These are phyloP conservation scores for Crotalus tigris DNA, from an alignment of 2,113 vertebrate genomes.

Conservation along the genomic window DNA sequence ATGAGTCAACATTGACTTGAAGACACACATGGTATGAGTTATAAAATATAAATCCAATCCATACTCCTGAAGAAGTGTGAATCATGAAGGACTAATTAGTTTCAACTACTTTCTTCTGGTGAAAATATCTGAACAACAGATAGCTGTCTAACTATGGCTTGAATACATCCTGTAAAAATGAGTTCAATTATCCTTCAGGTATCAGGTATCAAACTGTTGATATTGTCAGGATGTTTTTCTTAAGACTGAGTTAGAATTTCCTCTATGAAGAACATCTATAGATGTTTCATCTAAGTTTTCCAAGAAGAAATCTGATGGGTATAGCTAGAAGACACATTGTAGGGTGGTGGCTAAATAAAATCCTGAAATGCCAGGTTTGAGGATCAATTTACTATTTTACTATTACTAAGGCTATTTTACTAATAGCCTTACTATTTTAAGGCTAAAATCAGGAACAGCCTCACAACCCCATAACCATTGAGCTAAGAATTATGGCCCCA, in stretches of 20 bases:
- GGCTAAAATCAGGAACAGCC: not conserved
- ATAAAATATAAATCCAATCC: not conserved
- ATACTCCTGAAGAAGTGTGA: not conserved
- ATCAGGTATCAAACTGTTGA: not conserved
- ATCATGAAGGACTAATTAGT: not conserved
- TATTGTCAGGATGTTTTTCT: not conserved
- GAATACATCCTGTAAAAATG: not conserved
- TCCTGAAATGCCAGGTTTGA: not conserved
- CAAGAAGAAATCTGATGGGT: not conserved
- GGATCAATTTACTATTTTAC: not conserved
- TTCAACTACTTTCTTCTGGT: not conserved
- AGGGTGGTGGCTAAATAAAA: not conserved
- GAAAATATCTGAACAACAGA: not conserved
- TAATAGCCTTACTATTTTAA: not conserved
- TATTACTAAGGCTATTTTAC: no score
- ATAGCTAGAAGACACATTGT: not conserved
- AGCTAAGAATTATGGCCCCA: not conserved
- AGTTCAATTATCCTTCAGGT: not conserved
- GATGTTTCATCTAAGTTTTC: not conserved
- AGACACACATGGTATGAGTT: not conserved
- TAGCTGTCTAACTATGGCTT: not conserved
- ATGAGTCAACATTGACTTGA: not conserved
- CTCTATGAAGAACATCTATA: not conserved
- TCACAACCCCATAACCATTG: no score
- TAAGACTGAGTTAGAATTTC: not conserved